These are phyloP conservation scores for Xyliphius kryptos DNA, from an alignment of 2,113 vertebrate species.

Conservation along the genomic window DNA sequence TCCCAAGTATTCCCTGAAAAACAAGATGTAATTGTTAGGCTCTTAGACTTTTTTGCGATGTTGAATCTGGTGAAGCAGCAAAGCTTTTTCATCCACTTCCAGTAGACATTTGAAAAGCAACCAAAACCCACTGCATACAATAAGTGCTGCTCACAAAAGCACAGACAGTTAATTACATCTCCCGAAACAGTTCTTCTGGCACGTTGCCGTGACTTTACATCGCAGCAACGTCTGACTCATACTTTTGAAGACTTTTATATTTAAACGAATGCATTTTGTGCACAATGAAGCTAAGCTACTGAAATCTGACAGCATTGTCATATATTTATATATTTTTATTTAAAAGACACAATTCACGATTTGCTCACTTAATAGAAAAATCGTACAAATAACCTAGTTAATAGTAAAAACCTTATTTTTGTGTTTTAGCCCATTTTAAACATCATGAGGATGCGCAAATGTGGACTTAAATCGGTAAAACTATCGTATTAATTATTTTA, in stretches of 20 bases:
- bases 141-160: neutral
- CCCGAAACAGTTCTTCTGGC: neutral
- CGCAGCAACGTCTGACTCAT: neutral
- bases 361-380: no score
- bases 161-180: neutral
- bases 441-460: no score
- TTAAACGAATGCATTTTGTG: slow-evolving; percentile 2
- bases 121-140: neutral
- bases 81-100: slow-evolving; percentile 4
- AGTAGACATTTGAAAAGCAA: neutral
- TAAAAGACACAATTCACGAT: no score
- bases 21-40: slow-evolving; percentile 17
- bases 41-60: neutral
- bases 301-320: slow-evolving; percentile 25
- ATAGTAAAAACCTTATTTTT: no score
- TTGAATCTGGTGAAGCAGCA: slow-evolving; percentile 1
- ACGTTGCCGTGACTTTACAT: neutral
- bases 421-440: no score
- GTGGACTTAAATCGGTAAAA: no score
- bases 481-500: no score
- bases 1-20: slow-evolving; percentile 68
- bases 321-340: no score
- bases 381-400: no score
- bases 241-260: slow-evolving; percentile 11
- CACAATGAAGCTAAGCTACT: neutral